These are phyloP conservation scores for Tetragnatha versicolor DNA, from an alignment of 1,140 invertebrate genomes.

Conservation along the genomic window DNA sequence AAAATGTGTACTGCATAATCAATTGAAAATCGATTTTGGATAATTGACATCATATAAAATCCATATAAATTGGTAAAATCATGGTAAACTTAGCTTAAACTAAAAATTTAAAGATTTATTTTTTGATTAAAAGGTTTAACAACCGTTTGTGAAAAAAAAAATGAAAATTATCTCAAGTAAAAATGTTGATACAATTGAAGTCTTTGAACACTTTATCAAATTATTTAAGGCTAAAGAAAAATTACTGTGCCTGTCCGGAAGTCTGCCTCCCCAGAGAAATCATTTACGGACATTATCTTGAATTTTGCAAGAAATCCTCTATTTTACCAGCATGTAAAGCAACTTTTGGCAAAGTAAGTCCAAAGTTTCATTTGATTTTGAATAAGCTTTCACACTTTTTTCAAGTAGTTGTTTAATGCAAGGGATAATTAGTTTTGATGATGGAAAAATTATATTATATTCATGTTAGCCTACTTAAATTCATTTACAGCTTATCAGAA, in stretches of 20 bases:
- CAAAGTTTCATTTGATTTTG: neutral
- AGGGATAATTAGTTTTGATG: neutral
- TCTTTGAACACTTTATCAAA: neutral
- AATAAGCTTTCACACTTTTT: neutral
- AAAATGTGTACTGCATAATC: neutral
- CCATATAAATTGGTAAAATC: neutral
- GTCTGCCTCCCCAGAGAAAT: constrained; percentile 70
- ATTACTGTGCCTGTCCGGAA: constrained; percentile 69
- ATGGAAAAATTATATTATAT: neutral
- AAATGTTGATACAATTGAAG: neutral
- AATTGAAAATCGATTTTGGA: neutral
- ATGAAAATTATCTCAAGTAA: neutral
- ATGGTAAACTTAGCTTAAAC: neutral
- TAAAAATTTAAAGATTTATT: neutral
- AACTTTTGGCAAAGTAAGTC: constrained; percentile 69
- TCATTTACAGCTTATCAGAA: constrained; percentile 67
- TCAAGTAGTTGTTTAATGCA: neutral
- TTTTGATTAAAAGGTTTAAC: neutral
- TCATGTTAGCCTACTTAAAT: neutral
- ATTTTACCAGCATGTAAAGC: constrained; percentile 69
- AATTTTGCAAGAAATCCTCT: constrained; percentile 67
- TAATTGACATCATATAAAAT: neutral
- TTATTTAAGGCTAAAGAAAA: constrained; percentile 66
- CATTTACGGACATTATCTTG: constrained; percentile 69
- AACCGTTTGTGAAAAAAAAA: neutral